Percentiles rank a stretch among this genome's conserved stretches.
phyloP scores from a whole-genome alignment of 2,888 invertebrate genomes.

The Chironomus tentans region DNA sequence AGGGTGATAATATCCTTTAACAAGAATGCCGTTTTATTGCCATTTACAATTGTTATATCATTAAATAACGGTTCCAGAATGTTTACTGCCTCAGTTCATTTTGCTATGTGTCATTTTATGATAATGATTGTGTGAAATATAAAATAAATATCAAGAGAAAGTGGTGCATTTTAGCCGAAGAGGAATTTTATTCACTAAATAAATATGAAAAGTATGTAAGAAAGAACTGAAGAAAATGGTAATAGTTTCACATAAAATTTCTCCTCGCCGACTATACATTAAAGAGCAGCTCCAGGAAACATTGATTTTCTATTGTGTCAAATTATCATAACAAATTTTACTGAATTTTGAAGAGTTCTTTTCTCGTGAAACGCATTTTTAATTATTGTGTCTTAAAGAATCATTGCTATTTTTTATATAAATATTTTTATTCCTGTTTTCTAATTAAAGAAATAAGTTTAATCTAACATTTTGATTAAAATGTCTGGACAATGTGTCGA shows the following conservation, averaged over 20 bases:
- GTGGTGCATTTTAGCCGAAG: background rate
- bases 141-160: constrained; percentile 11
- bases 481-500: too few species aligned
- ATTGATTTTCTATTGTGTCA: constrained; percentile 9
- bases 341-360: too few species aligned
- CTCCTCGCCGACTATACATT: background rate
- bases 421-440: too few species aligned
- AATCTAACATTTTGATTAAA: too few species aligned
- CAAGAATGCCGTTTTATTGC: constrained; percentile 21
- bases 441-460: too few species aligned
- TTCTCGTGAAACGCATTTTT: too few species aligned
- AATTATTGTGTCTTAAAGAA: too few species aligned
- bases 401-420: too few species aligned
- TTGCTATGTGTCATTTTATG: constrained; percentile 21
- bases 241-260: constrained; percentile 5
- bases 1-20: constrained; percentile 22
- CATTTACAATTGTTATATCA: constrained; percentile 23
- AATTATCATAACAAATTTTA: constrained; percentile 1
- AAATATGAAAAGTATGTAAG: too few species aligned
- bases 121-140: constrained; percentile 25
- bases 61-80: constrained; percentile 26
- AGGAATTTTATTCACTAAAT: background rate
- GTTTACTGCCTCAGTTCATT: constrained; percentile 6
- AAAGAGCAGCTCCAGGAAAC: background rate
- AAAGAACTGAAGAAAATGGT: background rate